Conservation (phyloP, 2,888 invertebrate species). For the Drosophila prostipennis region DNA sequence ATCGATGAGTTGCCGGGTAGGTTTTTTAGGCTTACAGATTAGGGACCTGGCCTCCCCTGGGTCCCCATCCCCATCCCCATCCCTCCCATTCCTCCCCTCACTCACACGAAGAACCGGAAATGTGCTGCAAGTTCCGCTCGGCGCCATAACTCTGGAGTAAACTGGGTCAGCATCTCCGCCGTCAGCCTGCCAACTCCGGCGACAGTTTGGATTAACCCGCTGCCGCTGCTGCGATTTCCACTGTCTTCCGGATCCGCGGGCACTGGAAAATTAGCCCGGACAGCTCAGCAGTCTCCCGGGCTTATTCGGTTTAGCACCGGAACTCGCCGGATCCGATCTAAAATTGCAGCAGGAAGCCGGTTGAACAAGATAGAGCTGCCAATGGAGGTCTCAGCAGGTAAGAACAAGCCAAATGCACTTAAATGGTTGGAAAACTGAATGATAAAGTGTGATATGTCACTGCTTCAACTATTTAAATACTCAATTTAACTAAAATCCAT, state of each 20-base stretch:
- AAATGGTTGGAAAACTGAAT: too few species aligned
- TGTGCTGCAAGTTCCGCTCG: slow-evolving; percentile 12
- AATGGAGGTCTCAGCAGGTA: not conserved
- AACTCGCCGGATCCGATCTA: slow-evolving; percentile 6
- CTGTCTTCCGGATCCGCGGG: slow-evolving; percentile 6
- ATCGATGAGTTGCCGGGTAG: slow-evolving; percentile 40
- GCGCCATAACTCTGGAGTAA: slow-evolving; percentile 42
- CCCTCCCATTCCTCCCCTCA: not conserved
- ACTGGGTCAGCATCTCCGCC: slow-evolving; percentile 46
- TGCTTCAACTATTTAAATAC: too few species aligned
- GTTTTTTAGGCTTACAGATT: too few species aligned
- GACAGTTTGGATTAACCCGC: slow-evolving; percentile 10
- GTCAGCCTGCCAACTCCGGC: slow-evolving; percentile 9
- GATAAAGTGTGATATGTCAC: too few species aligned
- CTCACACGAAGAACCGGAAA: slow-evolving; percentile 9
- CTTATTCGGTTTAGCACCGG: not conserved
- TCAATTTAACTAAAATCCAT: too few species aligned
- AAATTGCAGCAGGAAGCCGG: slow-evolving; percentile 8
- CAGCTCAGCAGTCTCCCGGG: not conserved
- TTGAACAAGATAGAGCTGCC: not conserved
- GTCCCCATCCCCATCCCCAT: not conserved
- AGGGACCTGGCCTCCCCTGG: not conserved
- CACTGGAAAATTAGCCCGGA: slow-evolving; percentile 5
- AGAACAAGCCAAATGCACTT: too few species aligned
- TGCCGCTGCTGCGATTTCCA: not conserved